phyloP scores from a whole-genome alignment of 2,113 vertebrate genomes.

The Scalopus aquaticus region DNA sequence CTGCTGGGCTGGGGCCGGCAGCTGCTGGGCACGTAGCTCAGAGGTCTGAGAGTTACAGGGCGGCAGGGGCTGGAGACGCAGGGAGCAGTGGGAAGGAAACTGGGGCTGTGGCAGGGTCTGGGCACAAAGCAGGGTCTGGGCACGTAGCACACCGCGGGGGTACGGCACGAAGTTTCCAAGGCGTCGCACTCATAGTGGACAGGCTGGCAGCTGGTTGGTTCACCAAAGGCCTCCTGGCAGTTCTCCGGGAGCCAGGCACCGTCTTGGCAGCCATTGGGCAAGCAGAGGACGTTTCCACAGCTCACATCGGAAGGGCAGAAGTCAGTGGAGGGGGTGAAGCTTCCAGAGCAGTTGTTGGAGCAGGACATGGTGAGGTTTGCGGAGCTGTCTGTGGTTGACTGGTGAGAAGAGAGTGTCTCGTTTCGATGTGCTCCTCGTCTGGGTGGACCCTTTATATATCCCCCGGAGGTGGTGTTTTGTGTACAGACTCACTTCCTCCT shows the following conservation, averaged over 20 bases:
- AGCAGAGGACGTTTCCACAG: background rate
- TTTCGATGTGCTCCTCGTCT: background rate
- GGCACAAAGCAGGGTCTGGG: slow-evolving; percentile 46
- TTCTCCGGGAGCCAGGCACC: background rate
- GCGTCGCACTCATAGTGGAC: background rate
- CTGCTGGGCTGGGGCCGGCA: background rate
- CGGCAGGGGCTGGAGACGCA: background rate
- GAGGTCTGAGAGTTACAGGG: slow-evolving; percentile 7
- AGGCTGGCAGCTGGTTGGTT: slow-evolving; percentile 16
- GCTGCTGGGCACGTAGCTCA: background rate
- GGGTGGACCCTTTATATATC: slow-evolving; percentile 42
- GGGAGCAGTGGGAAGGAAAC: background rate
- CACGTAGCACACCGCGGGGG: background rate
- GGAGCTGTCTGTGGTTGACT: background rate
- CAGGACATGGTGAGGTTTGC: slow-evolving; percentile 27
- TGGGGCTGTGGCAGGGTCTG: slow-evolving; percentile 34
- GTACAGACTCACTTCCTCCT: slow-evolving; percentile 50
- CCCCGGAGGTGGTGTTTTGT: background rate
- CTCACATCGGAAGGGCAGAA: background rate
- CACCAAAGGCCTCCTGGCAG: slow-evolving; percentile 4
- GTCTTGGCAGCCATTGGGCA: slow-evolving; percentile 48
- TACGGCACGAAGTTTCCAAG: background rate
- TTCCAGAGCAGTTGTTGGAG: slow-evolving; percentile 39
- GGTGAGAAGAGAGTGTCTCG: background rate
- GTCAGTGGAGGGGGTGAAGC: background rate